A percentile compares a stretch with the other conserved stretches of the same genome.
phyloP scores from a whole-genome alignment of 2,888 invertebrate genomes.

The Acrobasis consociella region DNA sequence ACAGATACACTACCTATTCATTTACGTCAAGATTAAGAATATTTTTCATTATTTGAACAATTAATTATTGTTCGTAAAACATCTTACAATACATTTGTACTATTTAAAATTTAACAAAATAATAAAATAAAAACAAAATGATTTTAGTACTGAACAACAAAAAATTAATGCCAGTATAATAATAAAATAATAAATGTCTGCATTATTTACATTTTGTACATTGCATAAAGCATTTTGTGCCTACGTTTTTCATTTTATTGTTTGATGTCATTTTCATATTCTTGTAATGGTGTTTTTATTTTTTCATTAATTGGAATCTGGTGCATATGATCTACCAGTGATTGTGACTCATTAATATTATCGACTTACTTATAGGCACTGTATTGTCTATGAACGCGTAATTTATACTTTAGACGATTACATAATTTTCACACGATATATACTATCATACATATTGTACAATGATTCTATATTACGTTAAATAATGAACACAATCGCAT shows the following conservation, averaged over 20 bases:
- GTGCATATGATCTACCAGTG: conserved; percentile 22
- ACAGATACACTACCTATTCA: conserved; percentile 51
- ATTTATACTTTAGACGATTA: conserved; percentile 30
- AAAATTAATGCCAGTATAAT: conserved; percentile 54
- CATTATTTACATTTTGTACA: conserved; percentile 70
- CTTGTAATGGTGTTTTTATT: neutral
- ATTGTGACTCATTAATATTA: conserved; percentile 27
- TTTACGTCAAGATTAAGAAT: conserved; percentile 47
- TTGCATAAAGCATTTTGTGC: conserved; percentile 34
- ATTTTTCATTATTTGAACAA: conserved; percentile 40
- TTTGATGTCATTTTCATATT: conserved; percentile 25
- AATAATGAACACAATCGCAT: conserved; percentile 73
- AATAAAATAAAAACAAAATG: conserved; percentile 50
- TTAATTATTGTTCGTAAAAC: conserved; percentile 39
- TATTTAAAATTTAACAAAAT: conserved; percentile 68
- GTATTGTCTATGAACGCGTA: conserved; percentile 33
- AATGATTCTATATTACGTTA: conserved; percentile 57
- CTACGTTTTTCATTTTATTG: conserved; percentile 29
- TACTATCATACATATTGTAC: conserved; percentile 65
- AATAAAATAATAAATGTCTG: conserved; percentile 43
- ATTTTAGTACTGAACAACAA: conserved; percentile 43
- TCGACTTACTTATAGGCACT: conserved; percentile 41
- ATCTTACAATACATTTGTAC: conserved; percentile 77
- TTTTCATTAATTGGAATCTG: neutral
- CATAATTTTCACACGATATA: conserved; percentile 32